Percentiles rank a stretch among this genome's conserved stretches.
These are phyloP conservation scores for Rhabdomys pumilio DNA, from an alignment of 2,797 vertebrate genomes.

Conservation along the genomic window DNA sequence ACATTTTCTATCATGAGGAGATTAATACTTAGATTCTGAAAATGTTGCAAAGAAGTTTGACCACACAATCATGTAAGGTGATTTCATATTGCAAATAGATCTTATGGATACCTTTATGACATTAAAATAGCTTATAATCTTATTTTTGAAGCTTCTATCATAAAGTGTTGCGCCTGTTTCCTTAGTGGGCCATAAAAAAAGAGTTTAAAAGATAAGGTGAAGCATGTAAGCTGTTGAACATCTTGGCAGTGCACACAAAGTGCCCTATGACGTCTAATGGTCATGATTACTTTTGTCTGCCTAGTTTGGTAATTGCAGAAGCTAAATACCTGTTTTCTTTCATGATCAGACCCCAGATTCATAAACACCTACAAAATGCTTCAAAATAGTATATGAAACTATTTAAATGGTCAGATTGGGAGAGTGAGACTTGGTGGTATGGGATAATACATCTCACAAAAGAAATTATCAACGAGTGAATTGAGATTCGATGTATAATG, in stretches of 20 bases:
- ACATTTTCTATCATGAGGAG: not conserved
- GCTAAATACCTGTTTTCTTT: not conserved
- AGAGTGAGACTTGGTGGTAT: not conserved
- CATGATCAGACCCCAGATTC: not conserved
- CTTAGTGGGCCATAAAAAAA: not conserved
- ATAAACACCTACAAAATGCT: not conserved
- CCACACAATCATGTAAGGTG: not conserved
- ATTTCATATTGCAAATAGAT: conserved; percentile 19
- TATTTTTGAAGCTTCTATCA: not conserved
- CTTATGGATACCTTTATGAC: conserved; percentile 21
- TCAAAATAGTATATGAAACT: not conserved
- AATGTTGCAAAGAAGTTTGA: not conserved
- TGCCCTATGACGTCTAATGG: not conserved
- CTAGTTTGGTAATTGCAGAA: not conserved
- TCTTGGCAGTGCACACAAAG: not conserved
- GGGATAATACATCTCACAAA: not conserved
- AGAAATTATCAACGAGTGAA: not conserved
- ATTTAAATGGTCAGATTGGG: not conserved
- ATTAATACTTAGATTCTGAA: conserved; percentile 33
- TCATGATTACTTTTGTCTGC: accelerated
- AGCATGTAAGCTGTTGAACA: not conserved
- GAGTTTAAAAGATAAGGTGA: conserved; percentile 50
- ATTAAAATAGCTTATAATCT: conserved; percentile 45
- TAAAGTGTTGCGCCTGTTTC: conserved; percentile 35
- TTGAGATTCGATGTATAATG: not conserved